Evolutionary conservation across 2,888 invertebrate genomes (phyloP), one percentile per base, ranked within the genome.

Genomic region (Ptilodon capucinus): DNA sequence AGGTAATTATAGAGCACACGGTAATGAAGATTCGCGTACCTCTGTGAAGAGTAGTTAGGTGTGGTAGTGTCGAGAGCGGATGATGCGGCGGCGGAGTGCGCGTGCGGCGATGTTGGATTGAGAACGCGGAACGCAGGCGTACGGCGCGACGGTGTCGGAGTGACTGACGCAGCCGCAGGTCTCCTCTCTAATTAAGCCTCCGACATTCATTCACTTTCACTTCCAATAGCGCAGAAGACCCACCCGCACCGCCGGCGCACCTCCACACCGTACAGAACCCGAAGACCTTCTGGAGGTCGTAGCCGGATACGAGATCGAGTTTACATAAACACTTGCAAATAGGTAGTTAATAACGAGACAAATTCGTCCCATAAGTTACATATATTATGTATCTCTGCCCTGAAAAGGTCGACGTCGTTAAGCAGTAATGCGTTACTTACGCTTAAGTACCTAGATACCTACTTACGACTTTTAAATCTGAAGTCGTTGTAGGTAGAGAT

Each of bases 171-270:
- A 77, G 76, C 74, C 83, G 77, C 81, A 73, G 76, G 77, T 77
- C 84, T 87, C 86, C 85, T 90, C 91, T 90, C 88, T 90, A 91
- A 91, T 90, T 91, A 91, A 91, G 88, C 82, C 87, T 88, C 84
- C 74, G 85, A 80, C 85, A 87, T 87, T 90, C 91, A 88, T 88
- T 90, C 87, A 90, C 91, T 91, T 91, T 91, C 91, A 91, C 91
- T 91, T 91, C 88, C 83, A 89, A 86, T 84, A 81, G 71, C 74
- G 82, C 83, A 83, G 84, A 86, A 80, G 87, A 85, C 74, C 81
- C 81, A 75, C 78, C 77, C 74, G 80, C 76, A 74, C 65, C 77
- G 71, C 66, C 76, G 71, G 74, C 79, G 79, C 78, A 75, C 81
- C 80, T 80, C 79, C 77, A 76, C 73, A 71, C 71, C 64, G 71